Conservation (phyloP, 2,797 vertebrate species). For the Falco biarmicus region DNA sequence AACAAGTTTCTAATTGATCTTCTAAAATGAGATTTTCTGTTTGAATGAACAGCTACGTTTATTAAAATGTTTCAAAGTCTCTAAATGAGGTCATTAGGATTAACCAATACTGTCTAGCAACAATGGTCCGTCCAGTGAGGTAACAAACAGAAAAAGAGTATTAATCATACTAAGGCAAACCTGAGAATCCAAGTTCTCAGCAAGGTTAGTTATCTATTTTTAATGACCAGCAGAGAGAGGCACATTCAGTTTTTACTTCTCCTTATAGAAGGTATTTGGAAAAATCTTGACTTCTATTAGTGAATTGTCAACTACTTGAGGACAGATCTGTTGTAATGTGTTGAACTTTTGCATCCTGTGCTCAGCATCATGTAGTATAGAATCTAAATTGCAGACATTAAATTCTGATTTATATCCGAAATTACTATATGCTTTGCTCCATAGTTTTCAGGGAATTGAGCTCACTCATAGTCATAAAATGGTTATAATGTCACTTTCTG, state of each 20-base stretch:
- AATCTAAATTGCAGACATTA: background rate
- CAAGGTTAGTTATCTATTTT: background rate
- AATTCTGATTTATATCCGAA: background rate
- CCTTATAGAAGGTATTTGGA: background rate
- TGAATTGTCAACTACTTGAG: background rate
- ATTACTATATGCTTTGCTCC: background rate
- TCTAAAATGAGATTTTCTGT: background rate
- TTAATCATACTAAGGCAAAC: background rate
- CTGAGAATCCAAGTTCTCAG: background rate
- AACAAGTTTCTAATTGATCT: background rate
- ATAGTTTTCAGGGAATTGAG: background rate
- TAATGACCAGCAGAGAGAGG: background rate
- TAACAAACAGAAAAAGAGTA: background rate
- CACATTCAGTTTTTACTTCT: background rate
- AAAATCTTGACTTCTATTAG: background rate
- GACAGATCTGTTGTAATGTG: background rate
- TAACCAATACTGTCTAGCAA: background rate
- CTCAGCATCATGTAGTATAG: background rate
- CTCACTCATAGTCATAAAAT: background rate
- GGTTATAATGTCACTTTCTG: background rate
- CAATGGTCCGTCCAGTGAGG: background rate
- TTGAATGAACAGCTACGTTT: background rate
- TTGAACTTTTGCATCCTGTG: background rate
- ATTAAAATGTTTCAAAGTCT: background rate
- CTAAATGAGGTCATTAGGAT: background rate